These are phyloP conservation scores for Notodonta dromedarius DNA, from an alignment of 2,888 invertebrate species.

Conservation along the genomic window DNA sequence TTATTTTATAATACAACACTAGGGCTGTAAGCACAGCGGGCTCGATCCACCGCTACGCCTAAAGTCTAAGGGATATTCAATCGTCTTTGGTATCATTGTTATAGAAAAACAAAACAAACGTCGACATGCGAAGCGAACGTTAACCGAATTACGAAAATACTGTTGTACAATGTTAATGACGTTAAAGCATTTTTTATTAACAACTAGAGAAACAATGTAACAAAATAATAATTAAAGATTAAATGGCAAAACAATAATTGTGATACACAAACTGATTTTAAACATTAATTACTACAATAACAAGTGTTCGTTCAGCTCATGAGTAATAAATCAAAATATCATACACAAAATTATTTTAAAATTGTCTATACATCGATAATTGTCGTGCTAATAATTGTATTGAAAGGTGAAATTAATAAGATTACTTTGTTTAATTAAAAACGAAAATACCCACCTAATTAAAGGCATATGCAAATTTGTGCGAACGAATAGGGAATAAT, in stretches of 20 bases:
- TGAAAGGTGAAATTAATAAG: neutral
- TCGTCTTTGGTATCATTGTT: conserved; percentile 83
- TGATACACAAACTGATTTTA: conserved; percentile 35
- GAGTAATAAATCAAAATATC: neutral
- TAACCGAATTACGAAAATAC: conserved; percentile 62
- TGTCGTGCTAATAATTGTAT: neutral
- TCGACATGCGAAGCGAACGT: conserved; percentile 59
- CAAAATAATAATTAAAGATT: conserved; percentile 49
- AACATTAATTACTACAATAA: conserved; percentile 1
- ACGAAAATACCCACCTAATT: neutral
- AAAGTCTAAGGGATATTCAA: conserved; percentile 79
- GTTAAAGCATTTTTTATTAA: conserved; percentile 76
- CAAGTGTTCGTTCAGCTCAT: neutral
- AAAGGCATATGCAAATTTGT: neutral
- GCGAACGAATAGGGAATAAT: neutral
- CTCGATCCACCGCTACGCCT: conserved; percentile 54
- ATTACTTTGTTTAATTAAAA: neutral
- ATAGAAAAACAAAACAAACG: conserved; percentile 69
- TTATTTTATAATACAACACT: conserved; percentile 66
- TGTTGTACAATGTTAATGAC: conserved; percentile 71
- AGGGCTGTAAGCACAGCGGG: conserved; percentile 58
- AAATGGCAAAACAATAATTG: conserved; percentile 64
- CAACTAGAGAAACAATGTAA: conserved; percentile 73
- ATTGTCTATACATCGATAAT: neutral
- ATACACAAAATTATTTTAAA: neutral